A percentile compares a stretch with the other conserved stretches of the same genome.
These are phyloP conservation scores for Eupeodes corollae DNA, from an alignment of 1,140 invertebrate genomes.

Conservation along the genomic window DNA sequence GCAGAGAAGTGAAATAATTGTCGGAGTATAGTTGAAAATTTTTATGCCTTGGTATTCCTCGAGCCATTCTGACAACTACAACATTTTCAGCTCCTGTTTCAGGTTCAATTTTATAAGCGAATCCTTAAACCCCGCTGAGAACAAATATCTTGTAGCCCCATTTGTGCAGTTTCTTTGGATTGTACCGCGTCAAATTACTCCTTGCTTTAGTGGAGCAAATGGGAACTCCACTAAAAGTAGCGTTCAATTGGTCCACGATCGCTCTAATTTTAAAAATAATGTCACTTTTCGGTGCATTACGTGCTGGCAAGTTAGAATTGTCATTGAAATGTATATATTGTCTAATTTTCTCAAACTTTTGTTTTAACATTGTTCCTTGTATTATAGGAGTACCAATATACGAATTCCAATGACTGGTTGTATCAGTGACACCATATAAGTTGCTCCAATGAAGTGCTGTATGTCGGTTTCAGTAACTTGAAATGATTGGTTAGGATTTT, in stretches of 20 bases:
- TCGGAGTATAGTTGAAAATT: constrained; percentile 17
- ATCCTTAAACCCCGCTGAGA: too few relatives aligned
- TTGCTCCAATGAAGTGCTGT: too few relatives aligned
- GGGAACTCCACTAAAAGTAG: too few relatives aligned
- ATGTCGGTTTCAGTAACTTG: too few relatives aligned
- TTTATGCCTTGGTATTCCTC: background rate
- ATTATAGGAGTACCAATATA: constrained; percentile 1
- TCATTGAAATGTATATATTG: too few relatives aligned
- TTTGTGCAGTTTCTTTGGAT: constrained; percentile 2
- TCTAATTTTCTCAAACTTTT: constrained; percentile 12
- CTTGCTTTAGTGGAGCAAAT: constrained; percentile 2
- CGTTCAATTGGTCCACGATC: too few relatives aligned
- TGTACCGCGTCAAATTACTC: constrained; percentile 6
- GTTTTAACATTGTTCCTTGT: constrained; percentile 2
- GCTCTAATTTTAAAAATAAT: background rate
- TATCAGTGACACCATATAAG: too few relatives aligned
- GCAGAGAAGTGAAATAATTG: constrained; percentile 7
- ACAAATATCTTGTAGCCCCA: constrained; percentile 17
- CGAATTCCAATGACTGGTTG: constrained; percentile 4
- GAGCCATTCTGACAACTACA: constrained; percentile 4
- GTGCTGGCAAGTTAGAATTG: constrained; percentile 3
- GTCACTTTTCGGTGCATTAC: background rate
- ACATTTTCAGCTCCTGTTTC: too few relatives aligned
- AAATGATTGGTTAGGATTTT: too few relatives aligned
- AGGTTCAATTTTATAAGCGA: constrained; percentile 31